Base-by-base conservation (phyloP, 2,888 invertebrate genomes). In the Erebia epiphron region DNA sequence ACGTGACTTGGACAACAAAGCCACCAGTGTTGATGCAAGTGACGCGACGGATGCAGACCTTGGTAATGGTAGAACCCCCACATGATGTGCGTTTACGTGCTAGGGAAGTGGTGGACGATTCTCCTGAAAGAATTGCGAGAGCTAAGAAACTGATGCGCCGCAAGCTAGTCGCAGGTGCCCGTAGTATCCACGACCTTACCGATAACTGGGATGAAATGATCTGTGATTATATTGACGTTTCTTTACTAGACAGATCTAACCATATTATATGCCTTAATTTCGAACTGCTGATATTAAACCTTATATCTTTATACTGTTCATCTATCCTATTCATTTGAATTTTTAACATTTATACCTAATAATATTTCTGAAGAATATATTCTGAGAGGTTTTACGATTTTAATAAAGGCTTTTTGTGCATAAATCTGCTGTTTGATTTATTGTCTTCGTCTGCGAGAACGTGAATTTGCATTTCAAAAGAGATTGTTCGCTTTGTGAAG, bases 191-290 rank as follows among this genome's bases (percentile, higher is more conserved):
- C n/a, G 91, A 91, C 9, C 82, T 92, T 1, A 88, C 88, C 0
- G 86, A 88, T 16, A 84, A 92, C 75, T 91, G 91, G 91, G 91
- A 91, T 65, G 87, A 89, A 1, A 73, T 87, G 75, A 79, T 92
- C 5, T 92, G 92, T 74, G 92, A 92, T 73, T 91, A 92, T 73
- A 81, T 92, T 16, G 92, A 92, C 69, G 77, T 85, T 54, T 76
- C 85, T 0, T 75, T 90, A n/a, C 71, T 86, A 3, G 77, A 82
- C 9, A 75, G 61, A n/a, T 52, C 64, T 11, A 1, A 26, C 8
- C n/a, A n/a, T n/a, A n/a, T 11, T 8, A 21, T n/a, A 49, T 50
- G 11, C 43, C 16, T 16, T 16, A 18, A 16, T 5, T 43, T 46
- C 1, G 18, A 16, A 16, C 7, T 43, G 13, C 21, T 62, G 9